Evolutionary conservation across 2,797 vertebrate genomes (phyloP), one percentile per base, ranked within the genome.

Genomic region (Gorsachius magnificus): DNA sequence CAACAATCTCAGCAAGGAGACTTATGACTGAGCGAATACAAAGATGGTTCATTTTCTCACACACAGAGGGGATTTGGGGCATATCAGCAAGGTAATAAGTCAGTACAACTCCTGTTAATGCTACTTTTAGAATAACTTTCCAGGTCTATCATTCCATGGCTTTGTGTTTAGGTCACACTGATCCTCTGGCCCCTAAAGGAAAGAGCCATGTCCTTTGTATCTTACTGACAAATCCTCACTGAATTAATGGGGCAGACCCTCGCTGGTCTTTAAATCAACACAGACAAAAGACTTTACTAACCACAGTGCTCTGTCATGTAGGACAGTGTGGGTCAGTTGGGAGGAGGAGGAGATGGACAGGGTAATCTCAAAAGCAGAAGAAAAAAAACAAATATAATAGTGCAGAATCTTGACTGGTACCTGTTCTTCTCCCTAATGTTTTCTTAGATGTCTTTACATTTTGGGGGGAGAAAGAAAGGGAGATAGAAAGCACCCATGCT

Each of bases 241-340:
- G 78, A 92, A 61, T 95, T 93, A 90, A 95, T 57, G 64, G 70
- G 31, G 53, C 57, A 94, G 36, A 92, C 48, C n/a, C 53, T 90
- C 0, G 0, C 10, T 89, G 68, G 60, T 85, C 36, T 87, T 93
- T 92, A 90, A 94, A 95, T 79, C 64, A 79, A 90, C 41, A 68
- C 11, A 78, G 77, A 16, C 82, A 78, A 58, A 79, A 33, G 33
- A 64, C 24, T 83, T 61, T 48, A 61, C 29, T 68, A 79, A 86
- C 72, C 41, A 50, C 35, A 82, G 35, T 56, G 5, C 13, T 87
- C 26, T 84, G 48, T 53, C 4, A 1, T 10, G 8, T 70, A 69
- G 31, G n/a, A 84, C 51, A 53, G 36, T 9, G 43, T 46, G 13
- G 19, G 53, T 66, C 53, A 60, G 29, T 3, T 24, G 21, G 22